Conservation (phyloP, 2,113 vertebrate species). For the Uria lomvia region DNA sequence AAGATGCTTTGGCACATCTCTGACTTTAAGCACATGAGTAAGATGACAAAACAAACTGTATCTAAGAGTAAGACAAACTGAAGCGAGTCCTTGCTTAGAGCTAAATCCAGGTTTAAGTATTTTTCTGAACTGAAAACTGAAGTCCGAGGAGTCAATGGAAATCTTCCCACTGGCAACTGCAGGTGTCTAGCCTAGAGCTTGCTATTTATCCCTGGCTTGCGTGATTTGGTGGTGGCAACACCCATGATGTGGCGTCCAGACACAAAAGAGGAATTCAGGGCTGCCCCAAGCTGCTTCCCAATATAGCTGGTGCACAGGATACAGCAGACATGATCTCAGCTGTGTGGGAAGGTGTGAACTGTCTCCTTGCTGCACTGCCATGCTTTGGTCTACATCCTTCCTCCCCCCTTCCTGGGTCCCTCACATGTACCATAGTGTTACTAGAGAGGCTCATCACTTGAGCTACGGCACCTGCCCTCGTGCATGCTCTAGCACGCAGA, state of each 20-base stretch:
- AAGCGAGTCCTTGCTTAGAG: not conserved
- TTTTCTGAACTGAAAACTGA: not conserved
- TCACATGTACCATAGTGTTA: rapidly evolving
- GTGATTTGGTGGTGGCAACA: not conserved
- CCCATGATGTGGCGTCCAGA: not conserved
- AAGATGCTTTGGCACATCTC: not conserved
- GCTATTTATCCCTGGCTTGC: not conserved
- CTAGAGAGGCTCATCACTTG: not conserved
- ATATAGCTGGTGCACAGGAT: not conserved
- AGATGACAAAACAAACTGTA: not conserved
- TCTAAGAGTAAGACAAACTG: not conserved
- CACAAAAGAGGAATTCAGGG: slow-evolving; percentile 22
- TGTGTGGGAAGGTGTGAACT: slow-evolving; percentile 4
- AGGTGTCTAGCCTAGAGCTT: slow-evolving; percentile 1
- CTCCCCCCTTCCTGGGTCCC: not conserved
- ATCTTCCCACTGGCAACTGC: not conserved
- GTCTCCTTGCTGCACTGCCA: not conserved
- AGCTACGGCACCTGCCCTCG: not conserved
- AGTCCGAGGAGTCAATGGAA: not conserved
- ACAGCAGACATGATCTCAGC: slow-evolving; percentile 49
- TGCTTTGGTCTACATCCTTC: not conserved
- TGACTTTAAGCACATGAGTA: not conserved
- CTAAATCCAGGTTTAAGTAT: not conserved
- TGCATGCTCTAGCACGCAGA: not conserved
- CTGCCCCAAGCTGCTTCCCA: not conserved